Base-by-base conservation (phyloP, 2,888 invertebrate species). In the Trachelus tabidus region DNA sequence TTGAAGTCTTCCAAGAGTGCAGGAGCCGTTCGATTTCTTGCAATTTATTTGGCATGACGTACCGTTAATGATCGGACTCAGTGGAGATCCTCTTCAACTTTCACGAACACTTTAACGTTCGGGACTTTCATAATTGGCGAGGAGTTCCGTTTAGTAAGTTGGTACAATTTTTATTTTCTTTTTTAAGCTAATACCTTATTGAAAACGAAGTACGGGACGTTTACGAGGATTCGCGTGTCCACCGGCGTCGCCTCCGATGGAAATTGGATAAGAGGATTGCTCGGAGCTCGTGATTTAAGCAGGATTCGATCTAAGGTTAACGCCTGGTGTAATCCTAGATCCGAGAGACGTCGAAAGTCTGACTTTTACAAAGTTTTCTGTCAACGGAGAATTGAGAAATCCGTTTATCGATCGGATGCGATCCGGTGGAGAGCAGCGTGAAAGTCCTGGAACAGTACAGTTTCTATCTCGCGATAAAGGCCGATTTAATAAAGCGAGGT, bases 11-110 rank as follows among this genome's bases (percentile, higher is more conserved):
- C 82, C 80, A 37, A 15, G 76, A 81, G 82, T 81, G 34, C 78
- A 75, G 76, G 33, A 69, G 35, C 75, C 73, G 40, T 69, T 77
- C 76, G 78, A 83, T 80, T 83, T 83, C 82, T 80, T 83, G 83
- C 85, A 87, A 88, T 88, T 89, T 86, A 85, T 85, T 82, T 84
- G 78, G 83, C 86, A 84, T 84, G 86, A 85, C 83, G 83, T 84
- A 81, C 83, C 83, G 85, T 86, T 88, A 85, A 86, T 56, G 85
- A 85, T 77, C 80, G 85, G 85, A 85, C 87, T 87, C 81, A 74
- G 74, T 76, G 71, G 78, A 77, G 81, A 81, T 84, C 84, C 79
- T 80, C 37, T 31, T 80, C 76, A 76, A 37, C 76, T 82, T 83
- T 82, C 82, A 71, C 74, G 78, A 78, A 79, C 80, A 75, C 76